Evolutionary conservation across 2,888 invertebrate genomes (phyloP).

Genomic region (Perithous albicinctus): DNA sequence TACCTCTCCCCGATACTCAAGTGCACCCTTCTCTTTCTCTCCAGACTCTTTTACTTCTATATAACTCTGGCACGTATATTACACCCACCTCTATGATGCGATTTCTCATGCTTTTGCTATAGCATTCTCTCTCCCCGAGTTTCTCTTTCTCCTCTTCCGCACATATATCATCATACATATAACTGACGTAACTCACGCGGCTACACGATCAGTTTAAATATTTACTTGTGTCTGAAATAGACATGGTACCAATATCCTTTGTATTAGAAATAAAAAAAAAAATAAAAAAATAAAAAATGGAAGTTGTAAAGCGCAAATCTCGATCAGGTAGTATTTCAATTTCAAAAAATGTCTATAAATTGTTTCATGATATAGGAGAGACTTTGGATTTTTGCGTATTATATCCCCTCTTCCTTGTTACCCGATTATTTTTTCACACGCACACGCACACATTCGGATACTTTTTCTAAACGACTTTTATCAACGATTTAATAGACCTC

Average conservation of each 20-base stretch:
- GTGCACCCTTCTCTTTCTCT: conserved; percentile 33
- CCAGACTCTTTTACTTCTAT: conserved; percentile 12
- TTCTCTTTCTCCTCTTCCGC: background rate
- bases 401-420: too few relatives aligned
- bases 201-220: background rate
- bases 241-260: background rate
- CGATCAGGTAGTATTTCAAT: background rate
- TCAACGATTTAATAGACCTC: too few relatives aligned
- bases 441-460: too few relatives aligned
- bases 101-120: background rate
- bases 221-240: background rate
- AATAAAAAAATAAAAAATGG: too few relatives aligned
- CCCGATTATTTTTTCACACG: too few relatives aligned
- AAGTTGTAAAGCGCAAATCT: background rate
- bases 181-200: background rate
- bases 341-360: too few relatives aligned
- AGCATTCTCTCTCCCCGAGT: background rate
- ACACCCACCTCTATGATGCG: background rate
- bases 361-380: too few relatives aligned
- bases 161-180: background rate
- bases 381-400: too few relatives aligned
- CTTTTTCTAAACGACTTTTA: too few relatives aligned
- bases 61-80: conserved; percentile 9
- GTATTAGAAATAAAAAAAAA: too few relatives aligned
- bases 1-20: conserved; percentile 19